Conservation (phyloP, 2,797 vertebrate genomes). For the Perodicticus potto region DNA sequence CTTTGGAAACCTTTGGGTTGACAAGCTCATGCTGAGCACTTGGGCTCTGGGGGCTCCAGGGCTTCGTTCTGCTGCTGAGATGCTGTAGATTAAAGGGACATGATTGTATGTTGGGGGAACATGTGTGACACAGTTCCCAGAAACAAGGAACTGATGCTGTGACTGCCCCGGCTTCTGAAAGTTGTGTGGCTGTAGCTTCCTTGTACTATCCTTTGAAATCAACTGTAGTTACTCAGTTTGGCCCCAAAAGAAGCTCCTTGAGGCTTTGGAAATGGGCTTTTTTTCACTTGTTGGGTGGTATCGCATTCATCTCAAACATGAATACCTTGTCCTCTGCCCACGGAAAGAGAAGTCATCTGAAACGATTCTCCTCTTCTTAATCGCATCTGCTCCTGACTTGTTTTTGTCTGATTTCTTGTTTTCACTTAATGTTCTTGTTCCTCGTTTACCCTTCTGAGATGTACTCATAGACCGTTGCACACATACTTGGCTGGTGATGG, state of each 20-base stretch:
- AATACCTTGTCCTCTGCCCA: background rate
- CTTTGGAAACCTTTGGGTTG: background rate
- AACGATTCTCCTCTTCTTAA: constrained; percentile 45
- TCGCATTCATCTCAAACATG: background rate
- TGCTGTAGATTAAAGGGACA: background rate
- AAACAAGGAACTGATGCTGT: background rate
- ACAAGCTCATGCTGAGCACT: background rate
- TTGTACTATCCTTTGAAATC: constrained; percentile 58
- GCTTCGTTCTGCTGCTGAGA: background rate
- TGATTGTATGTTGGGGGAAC: background rate
- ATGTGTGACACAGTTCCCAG: background rate
- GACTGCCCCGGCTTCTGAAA: constrained; percentile 80
- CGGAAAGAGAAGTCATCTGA: constrained; percentile 45
- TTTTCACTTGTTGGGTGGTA: constrained; percentile 74
- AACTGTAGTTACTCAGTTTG: constrained; percentile 85
- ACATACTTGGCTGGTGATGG: background rate
- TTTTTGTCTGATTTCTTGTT: constrained; percentile 36
- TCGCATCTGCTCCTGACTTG: background rate
- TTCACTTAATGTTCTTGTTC: background rate
- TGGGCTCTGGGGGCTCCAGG: background rate
- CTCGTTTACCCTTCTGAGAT: constrained; percentile 1
- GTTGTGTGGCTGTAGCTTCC: constrained; percentile 78
- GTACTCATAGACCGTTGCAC: constrained; percentile 42
- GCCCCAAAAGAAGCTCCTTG: constrained; percentile 90
- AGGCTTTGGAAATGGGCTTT: constrained; percentile 82